These are phyloP conservation scores for Trachelus troglodyta DNA, from an alignment of 2,888 invertebrate genomes.

Conservation along the genomic window DNA sequence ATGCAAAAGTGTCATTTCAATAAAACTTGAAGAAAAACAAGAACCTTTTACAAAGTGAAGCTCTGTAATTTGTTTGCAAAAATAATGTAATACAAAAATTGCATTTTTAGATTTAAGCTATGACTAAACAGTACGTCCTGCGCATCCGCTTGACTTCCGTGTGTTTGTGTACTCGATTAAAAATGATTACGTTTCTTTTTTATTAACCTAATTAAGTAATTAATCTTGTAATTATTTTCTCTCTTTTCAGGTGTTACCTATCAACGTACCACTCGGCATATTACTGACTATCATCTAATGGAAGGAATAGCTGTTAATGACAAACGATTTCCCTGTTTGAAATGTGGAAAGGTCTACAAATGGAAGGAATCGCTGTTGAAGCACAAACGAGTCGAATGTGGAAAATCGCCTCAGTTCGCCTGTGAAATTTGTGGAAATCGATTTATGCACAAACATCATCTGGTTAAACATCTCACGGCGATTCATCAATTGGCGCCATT, in stretches of 20 bases:
- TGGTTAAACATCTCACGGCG: constrained; percentile 49
- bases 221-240: constrained; percentile 14
- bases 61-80: no score
- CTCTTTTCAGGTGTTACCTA: constrained; percentile 23
- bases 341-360: constrained; percentile 57
- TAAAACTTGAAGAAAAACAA: background rate
- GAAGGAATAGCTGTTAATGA: constrained; percentile 16
- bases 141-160: background rate
- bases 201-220: background rate
- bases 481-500: constrained; percentile 38
- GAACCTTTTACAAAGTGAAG: no score
- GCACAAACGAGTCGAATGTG: constrained; percentile 57
- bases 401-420: constrained; percentile 54
- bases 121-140: no score
- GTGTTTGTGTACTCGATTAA: background rate
- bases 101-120: no score
- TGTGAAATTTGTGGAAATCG: constrained; percentile 60
- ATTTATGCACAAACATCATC: constrained; percentile 69
- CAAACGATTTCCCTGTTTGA: constrained; percentile 45
- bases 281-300: constrained; percentile 10
- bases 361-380: constrained; percentile 56
- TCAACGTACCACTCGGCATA: constrained; percentile 17
- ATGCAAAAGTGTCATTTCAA: constrained; percentile 34
- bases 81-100: no score
- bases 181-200: background rate